Conservation (phyloP, 2,888 invertebrate species). For the Lingula anatina region DNA sequence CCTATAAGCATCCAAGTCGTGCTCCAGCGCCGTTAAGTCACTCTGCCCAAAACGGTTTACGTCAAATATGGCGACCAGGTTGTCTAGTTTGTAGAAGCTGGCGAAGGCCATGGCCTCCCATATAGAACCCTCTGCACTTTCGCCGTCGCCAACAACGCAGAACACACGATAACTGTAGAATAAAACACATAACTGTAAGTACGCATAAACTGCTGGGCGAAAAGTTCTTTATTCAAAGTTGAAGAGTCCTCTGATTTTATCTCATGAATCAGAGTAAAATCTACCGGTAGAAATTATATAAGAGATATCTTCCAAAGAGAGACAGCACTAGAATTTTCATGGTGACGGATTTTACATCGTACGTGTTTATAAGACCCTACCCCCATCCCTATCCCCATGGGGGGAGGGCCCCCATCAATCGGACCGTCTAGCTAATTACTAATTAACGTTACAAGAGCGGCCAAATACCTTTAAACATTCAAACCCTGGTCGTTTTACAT, state of each 20-base stretch:
- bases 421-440: too few relatives aligned
- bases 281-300: too few relatives aligned
- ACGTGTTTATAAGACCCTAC: too few relatives aligned
- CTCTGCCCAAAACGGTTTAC: slow-evolving; percentile 93
- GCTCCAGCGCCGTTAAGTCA: slow-evolving; percentile 85
- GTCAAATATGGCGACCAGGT: slow-evolving; percentile 90
- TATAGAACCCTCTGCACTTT: slow-evolving; percentile 90
- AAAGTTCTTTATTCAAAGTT: not conserved
- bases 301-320: too few relatives aligned
- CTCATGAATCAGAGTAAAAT: not conserved
- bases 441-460: too few relatives aligned
- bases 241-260: not conserved
- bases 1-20: slow-evolving; percentile 76
- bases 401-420: too few relatives aligned
- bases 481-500: too few relatives aligned
- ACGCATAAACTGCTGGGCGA: not conserved
- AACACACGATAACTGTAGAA: slow-evolving; percentile 65
- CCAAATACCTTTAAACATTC: too few relatives aligned
- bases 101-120: slow-evolving; percentile 96
- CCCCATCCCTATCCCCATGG: too few relatives aligned
- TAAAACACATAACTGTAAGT: too few relatives aligned
- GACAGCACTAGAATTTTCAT: too few relatives aligned
- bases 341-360: too few relatives aligned
- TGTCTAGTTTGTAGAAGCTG: slow-evolving; percentile 86
- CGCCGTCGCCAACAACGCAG: slow-evolving; percentile 94